Base-by-base conservation (phyloP, 2,797 vertebrate genomes). In the Pangasius larnaudii region DNA sequence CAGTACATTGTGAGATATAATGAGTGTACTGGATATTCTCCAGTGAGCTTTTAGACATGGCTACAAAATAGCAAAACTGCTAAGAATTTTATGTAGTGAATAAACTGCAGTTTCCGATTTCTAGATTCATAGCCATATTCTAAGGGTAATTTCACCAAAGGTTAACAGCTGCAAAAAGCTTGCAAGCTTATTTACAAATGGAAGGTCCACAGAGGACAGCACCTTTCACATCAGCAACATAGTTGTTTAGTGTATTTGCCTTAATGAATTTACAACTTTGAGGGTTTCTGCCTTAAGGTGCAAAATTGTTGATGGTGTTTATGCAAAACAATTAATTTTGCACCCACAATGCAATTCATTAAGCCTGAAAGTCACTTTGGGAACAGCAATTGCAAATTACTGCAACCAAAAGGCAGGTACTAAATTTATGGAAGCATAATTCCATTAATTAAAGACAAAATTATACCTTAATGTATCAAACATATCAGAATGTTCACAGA, bases 261-360 rank as follows among this genome's bases (percentile, higher is more conserved):
- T n/a, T 61, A 63, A 63, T 82, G 24, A 61, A 61, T 42, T 16
- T 42, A 82, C 6, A 81, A 16, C 27, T 46, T 61, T 2, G 22
- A 4, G 19, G 8, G 5, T 22, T 79, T 39, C 8, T 53, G n/a
- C 7, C 16, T 30, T 78, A 33, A 53, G 49, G n/a, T 78, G 49
- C 14, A 51, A 80, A 39, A 79, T 59, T 2, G 36, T 36, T 9
- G 51, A 19, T 58, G 18, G 51, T 56, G 3, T 56, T 78, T 78
- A 80, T 58, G 11, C 9, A 80, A 80, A n/a, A 27, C 56, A 16
- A 30, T 42, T 82, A 61, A 61, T 82, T 82, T 63, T 63, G 79
- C 36, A 63, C 36, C 7, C 8, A 27, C 22, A 61, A 63, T 63
- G 24, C 79, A 42, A 46, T 61, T 82, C 63, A 42, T 6, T 79